Percentiles rank a stretch among this genome's conserved stretches.
Evolutionary conservation across 1,140 invertebrate species (phyloP).

Genomic region (Mizuhopecten yessoensis): DNA sequence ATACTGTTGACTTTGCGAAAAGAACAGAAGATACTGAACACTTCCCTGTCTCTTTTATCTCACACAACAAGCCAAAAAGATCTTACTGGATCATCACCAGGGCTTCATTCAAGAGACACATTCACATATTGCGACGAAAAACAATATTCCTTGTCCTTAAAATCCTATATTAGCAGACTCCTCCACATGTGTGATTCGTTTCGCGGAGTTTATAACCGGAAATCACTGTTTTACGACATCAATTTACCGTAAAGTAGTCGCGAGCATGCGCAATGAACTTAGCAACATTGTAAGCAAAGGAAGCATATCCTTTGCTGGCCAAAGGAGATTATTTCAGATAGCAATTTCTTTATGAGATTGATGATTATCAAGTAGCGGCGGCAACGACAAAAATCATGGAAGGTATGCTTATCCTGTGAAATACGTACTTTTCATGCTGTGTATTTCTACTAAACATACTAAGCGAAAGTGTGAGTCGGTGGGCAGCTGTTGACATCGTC

Average conservation of each 20-base stretch:
- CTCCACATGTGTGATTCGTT: neutral
- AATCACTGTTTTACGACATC: neutral
- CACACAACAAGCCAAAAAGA: neutral
- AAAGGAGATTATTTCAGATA: neutral
- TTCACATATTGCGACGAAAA: neutral
- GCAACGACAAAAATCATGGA: neutral
- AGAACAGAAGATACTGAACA: neutral
- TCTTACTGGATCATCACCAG: neutral
- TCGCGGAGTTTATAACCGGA: neutral
- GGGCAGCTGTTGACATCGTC: too few relatives aligned
- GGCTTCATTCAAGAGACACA: neutral
- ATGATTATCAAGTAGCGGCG: neutral
- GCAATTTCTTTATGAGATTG: neutral
- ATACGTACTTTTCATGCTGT: neutral
- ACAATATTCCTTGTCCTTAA: too few relatives aligned
- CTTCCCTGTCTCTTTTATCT: neutral
- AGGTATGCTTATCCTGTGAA: neutral
- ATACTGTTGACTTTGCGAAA: neutral
- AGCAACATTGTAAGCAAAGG: constrained; percentile 55
- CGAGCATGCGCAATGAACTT: constrained; percentile 48
- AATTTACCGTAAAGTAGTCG: neutral
- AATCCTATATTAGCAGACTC: too few relatives aligned
- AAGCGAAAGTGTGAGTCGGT: neutral
- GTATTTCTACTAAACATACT: neutral
- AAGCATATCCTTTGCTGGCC: neutral